A percentile compares a stretch with the other conserved stretches of the same genome.
Evolutionary conservation across 1,140 invertebrate species (phyloP).

Genomic region (Drosophila pseudoobscura): DNA sequence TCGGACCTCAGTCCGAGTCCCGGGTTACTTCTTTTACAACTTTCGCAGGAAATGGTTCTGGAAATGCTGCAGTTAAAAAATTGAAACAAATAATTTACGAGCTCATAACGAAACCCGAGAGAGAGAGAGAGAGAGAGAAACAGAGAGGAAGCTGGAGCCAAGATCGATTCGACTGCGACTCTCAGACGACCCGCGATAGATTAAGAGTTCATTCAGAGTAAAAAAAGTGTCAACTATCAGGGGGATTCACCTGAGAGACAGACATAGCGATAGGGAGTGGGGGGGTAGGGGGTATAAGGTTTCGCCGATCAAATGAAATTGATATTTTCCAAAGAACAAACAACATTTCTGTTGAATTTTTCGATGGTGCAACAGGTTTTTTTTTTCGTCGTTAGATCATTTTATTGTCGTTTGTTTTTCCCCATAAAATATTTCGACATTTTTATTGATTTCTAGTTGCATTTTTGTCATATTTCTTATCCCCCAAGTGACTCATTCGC

Average conservation of each 20-base stretch:
- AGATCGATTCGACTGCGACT: constrained; percentile 8
- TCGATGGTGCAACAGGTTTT: constrained; percentile 44
- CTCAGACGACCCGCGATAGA: constrained; percentile 16
- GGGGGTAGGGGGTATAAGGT: constrained; percentile 37
- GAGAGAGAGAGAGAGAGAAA: constrained; percentile 7
- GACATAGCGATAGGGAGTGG: not conserved
- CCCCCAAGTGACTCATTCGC: constrained; percentile 57
- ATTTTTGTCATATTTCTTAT: constrained; percentile 51
- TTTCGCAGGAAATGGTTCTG: constrained; percentile 71
- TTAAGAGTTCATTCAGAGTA: constrained; percentile 19
- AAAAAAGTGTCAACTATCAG: constrained; percentile 40
- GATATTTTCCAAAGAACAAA: constrained; percentile 51
- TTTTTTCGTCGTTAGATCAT: constrained; percentile 28
- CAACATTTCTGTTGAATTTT: constrained; percentile 74
- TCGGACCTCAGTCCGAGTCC: constrained; percentile 17
- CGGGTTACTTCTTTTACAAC: constrained; percentile 59
- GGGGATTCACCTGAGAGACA: constrained; percentile 35
- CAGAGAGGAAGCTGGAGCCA: constrained; percentile 2
- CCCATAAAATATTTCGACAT: constrained; percentile 63
- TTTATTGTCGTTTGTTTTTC: constrained; percentile 60
- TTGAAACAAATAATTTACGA: constrained; percentile 72
- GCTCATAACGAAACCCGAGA: constrained; percentile 64
- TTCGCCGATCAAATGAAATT: constrained; percentile 68
- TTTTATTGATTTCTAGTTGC: constrained; percentile 65
- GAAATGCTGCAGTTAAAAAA: constrained; percentile 46